Percentiles rank a stretch among this genome's conserved stretches.
Conservation (phyloP, 2,113 vertebrate genomes). For the Paramormyrops kingsleyae region DNA sequence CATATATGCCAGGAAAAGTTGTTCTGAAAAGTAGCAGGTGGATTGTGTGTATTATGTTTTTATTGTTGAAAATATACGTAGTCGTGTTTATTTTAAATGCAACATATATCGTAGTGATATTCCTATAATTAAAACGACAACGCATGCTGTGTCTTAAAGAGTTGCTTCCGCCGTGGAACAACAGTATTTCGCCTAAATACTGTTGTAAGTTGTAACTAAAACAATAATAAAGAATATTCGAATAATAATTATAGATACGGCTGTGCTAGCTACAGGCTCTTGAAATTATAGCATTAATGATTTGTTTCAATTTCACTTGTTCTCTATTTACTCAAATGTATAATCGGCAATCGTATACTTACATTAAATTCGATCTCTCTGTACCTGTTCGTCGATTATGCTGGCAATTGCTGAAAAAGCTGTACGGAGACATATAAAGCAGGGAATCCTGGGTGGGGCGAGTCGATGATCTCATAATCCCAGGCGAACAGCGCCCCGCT, state of each 20-base stretch:
- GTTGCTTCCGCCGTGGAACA: neutral
- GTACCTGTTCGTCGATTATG: neutral
- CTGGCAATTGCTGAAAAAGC: conserved; percentile 2
- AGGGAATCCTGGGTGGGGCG: neutral
- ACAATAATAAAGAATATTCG: neutral
- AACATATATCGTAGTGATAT: neutral
- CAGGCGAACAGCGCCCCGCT: neutral
- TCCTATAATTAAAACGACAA: neutral
- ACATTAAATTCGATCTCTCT: conserved; percentile 7
- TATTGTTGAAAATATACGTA: neutral
- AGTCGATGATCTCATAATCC: neutral
- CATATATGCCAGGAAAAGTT: neutral
- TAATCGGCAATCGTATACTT: conserved; percentile 6
- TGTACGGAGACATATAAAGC: neutral
- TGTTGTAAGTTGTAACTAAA: neutral
- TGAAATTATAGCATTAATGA: neutral
- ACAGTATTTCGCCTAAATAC: neutral
- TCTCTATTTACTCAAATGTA: neutral
- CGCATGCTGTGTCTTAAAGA: neutral
- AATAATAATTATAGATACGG: neutral
- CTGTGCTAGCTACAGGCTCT: neutral
- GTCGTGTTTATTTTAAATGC: neutral
- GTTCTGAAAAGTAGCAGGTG: neutral
- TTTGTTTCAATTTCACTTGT: neutral
- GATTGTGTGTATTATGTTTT: neutral